Evolutionary conservation across 2,113 vertebrate species (phyloP), one percentile per base, ranked within the genome.

Genomic region (Nothocercus nigrocapillus): DNA sequence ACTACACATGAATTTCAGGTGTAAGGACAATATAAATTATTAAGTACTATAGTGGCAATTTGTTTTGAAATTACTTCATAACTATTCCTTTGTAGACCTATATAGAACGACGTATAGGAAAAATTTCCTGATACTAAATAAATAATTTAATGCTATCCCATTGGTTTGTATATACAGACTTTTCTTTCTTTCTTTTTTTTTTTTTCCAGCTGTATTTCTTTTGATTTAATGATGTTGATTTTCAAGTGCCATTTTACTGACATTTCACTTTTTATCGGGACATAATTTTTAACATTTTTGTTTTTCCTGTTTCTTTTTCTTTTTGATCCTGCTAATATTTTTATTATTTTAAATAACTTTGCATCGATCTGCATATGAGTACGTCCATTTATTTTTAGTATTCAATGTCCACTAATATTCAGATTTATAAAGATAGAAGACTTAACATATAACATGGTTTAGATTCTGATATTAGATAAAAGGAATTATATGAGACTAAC

Each of bases 131-230:
- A 3, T 5, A 11, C 14, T 56, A 30, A 82, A 10, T 25, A 30
- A 12, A 7, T 63, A 15, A 47, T 72, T 49, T 69, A 64, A 1
- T 2, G 3, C 4, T 54, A 32, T 40, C 2, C 0, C 53, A 17
- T 13, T 44, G 27, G 6, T 58, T 25, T 40, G 11, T 36, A 14
- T 21, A 16, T 32, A 28, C 13, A 59, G 7, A 0, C 3, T 12
- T 18, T 24, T 64, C 3, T 12, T 18, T 22, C 54, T 44, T 13
- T 30, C 0, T 25, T 77, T 18, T 2, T 13, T 28, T 53, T 73
- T 13, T 28, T 47, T 73, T 53, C 42, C 5, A 11, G 24, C 0
- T 16, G 1, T 34, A 2, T 83, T 82, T 69, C n/a, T 68, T 77
- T 92, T 85, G 3, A 32, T 61, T 74, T 40, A 5, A 8, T 36